Percentiles rank a stretch among this genome's conserved stretches.
These are phyloP conservation scores for Napeogenes sylphis DNA, from an alignment of 2,888 invertebrate species.

Conservation along the genomic window DNA sequence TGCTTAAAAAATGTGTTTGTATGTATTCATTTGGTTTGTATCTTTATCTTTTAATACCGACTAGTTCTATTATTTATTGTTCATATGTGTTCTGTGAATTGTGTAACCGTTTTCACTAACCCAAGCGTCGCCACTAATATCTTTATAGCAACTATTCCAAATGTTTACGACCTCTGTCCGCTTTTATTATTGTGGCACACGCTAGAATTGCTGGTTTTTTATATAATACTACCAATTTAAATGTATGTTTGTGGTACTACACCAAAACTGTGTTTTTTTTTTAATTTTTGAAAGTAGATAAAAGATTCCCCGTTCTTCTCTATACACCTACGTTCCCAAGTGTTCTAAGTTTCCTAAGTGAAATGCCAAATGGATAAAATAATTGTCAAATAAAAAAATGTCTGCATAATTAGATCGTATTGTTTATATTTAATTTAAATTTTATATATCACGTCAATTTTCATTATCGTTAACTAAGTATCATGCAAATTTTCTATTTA, in stretches of 20 bases:
- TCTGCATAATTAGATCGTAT: too few relatives aligned
- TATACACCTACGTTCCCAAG: too few relatives aligned
- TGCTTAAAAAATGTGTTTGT: neutral
- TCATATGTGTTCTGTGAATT: constrained; percentile 5
- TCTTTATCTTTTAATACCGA: neutral
- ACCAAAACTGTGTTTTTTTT: constrained; percentile 5
- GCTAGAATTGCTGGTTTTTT: constrained; percentile 34
- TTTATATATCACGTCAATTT: constrained; percentile 20
- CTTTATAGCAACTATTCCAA: constrained; percentile 53
- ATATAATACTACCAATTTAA: constrained; percentile 15
- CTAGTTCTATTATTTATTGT: neutral
- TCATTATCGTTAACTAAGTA: constrained; percentile 24
- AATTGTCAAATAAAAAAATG: too few relatives aligned
- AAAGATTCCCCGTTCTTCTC: too few relatives aligned
- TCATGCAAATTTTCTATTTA: constrained; percentile 37
- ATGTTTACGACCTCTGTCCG: constrained; percentile 54
- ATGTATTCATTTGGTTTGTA: neutral
- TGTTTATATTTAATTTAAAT: neutral
- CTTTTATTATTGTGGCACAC: constrained; percentile 48
- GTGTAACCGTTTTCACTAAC: constrained; percentile 18
- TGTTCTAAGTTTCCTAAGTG: too few relatives aligned
- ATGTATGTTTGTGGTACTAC: constrained; percentile 10
- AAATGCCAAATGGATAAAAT: too few relatives aligned
- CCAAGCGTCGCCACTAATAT: constrained; percentile 45
- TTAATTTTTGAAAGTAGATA: constrained; percentile 2